Evolutionary conservation across 2,113 vertebrate species (phyloP).

Genomic region (Hypomesus transpacificus): DNA sequence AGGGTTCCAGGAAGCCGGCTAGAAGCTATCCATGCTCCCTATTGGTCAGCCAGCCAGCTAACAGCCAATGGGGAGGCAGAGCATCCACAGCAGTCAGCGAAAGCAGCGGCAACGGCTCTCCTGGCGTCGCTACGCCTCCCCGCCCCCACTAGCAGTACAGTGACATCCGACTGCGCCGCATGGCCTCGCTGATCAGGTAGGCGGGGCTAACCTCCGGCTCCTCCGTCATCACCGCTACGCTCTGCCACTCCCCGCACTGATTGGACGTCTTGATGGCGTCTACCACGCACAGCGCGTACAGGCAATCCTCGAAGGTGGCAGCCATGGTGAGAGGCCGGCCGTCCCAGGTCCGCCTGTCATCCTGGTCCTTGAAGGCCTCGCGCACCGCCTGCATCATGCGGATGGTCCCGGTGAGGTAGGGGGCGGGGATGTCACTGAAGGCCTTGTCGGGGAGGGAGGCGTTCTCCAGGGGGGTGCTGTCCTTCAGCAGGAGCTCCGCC

Average conservation of each 20-base stretch:
- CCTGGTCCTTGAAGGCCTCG: slow-evolving; percentile 94
- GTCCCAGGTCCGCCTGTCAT: slow-evolving; percentile 94
- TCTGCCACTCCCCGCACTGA: slow-evolving; percentile 96
- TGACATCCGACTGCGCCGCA: slow-evolving; percentile 94
- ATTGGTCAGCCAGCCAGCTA: slow-evolving; percentile 3
- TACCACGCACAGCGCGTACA: slow-evolving; percentile 95
- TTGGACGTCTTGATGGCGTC: slow-evolving; percentile 97
- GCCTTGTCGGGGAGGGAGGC: slow-evolving; percentile 91
- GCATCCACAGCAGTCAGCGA: slow-evolving; percentile 16
- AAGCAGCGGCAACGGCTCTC: not conserved
- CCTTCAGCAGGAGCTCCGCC: slow-evolving; percentile 87
- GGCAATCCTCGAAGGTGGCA: slow-evolving; percentile 97
- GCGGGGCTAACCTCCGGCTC: slow-evolving; percentile 94
- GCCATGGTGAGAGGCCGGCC: slow-evolving; percentile 94
- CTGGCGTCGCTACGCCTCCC: not conserved
- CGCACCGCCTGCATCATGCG: slow-evolving; percentile 96
- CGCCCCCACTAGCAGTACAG: slow-evolving; percentile 84
- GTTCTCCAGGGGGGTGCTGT: slow-evolving; percentile 83
- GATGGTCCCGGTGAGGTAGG: slow-evolving; percentile 92
- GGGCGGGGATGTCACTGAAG: slow-evolving; percentile 92
- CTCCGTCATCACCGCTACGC: slow-evolving; percentile 93
- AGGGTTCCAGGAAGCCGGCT: not conserved
- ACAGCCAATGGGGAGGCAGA: not conserved
- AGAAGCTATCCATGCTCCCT: not conserved
- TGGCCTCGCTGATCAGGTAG: slow-evolving; percentile 96